phyloP scores from a whole-genome alignment of 2,113 vertebrate species.

The Brienomyrus brachyistius region DNA sequence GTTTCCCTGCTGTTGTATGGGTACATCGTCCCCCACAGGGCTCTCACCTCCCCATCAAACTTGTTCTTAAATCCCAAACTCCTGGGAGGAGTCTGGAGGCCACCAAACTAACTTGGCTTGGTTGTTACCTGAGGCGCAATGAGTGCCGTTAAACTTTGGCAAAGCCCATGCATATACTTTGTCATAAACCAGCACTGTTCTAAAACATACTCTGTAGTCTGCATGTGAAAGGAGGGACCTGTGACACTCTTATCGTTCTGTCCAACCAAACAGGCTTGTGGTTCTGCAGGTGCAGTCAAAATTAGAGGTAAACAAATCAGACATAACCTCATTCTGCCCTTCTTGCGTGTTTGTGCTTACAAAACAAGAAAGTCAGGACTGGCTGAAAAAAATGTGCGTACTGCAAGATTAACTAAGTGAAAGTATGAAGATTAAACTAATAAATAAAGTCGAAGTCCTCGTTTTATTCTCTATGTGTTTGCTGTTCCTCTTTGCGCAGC shows the following conservation, averaged over 20 bases:
- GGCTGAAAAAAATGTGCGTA: conserved; percentile 50
- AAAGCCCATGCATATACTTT: neutral
- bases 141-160: too few species aligned
- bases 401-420: conserved; percentile 53
- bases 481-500: neutral
- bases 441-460: neutral
- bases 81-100: neutral
- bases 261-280: neutral
- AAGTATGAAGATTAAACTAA: conserved; percentile 34
- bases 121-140: neutral
- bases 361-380: conserved; percentile 62
- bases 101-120: neutral
- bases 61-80: neutral
- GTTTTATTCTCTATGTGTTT: neutral
- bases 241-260: neutral
- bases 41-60: neutral
- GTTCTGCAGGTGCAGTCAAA: conserved; percentile 24
- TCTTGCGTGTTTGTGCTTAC: conserved; percentile 2
- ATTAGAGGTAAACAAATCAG: conserved; percentile 8
- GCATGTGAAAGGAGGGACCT: neutral
- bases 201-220: too few species aligned
- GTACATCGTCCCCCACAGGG: neutral
- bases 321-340: conserved; percentile 5
- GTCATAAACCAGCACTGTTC: neutral
- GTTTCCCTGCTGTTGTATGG: neutral